phyloP scores from a whole-genome alignment of 2,888 invertebrate genomes.

The Calameuta idolon region DNA sequence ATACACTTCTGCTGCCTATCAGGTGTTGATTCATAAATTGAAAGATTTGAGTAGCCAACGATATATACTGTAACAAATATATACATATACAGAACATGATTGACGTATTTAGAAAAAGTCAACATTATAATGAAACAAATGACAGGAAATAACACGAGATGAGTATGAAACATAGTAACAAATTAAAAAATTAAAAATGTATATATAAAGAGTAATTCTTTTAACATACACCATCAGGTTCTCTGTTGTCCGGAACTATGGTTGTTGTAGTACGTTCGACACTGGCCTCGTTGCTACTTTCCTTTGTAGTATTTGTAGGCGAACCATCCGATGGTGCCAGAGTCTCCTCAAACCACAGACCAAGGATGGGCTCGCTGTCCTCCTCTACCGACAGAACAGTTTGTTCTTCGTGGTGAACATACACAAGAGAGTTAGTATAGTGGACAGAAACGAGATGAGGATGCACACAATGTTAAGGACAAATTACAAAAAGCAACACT shows the following conservation, averaged over 20 bases:
- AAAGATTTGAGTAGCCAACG: slow-evolving; percentile 88
- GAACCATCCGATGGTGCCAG: slow-evolving; percentile 80
- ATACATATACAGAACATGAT: not conserved
- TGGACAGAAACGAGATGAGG: slow-evolving; percentile 43
- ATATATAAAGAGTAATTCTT: not conserved
- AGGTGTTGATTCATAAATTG: slow-evolving; percentile 86
- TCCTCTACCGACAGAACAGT: slow-evolving; percentile 70
- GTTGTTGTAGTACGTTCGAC: slow-evolving; percentile 69
- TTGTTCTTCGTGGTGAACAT: slow-evolving; percentile 57
- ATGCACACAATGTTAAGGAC: slow-evolving; percentile 7
- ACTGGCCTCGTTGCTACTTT: slow-evolving; percentile 68
- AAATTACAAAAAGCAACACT: not conserved
- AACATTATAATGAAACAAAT: not conserved
- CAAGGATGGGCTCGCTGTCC: slow-evolving; percentile 87
- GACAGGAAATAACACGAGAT: too few species aligned
- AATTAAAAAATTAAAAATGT: not conserved
- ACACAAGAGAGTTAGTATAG: slow-evolving; percentile 53
- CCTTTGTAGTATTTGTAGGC: slow-evolving; percentile 72
- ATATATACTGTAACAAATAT: slow-evolving; percentile 76
- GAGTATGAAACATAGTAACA: not conserved
- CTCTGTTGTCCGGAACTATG: slow-evolving; percentile 81
- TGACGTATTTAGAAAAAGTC: not conserved
- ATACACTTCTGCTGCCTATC: slow-evolving; percentile 79
- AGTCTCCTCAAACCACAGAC: slow-evolving; percentile 95
- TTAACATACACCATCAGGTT: slow-evolving; percentile 76